Base-by-base conservation (phyloP, 2,888 invertebrate genomes). In the Synanthedon myopaeformis region DNA sequence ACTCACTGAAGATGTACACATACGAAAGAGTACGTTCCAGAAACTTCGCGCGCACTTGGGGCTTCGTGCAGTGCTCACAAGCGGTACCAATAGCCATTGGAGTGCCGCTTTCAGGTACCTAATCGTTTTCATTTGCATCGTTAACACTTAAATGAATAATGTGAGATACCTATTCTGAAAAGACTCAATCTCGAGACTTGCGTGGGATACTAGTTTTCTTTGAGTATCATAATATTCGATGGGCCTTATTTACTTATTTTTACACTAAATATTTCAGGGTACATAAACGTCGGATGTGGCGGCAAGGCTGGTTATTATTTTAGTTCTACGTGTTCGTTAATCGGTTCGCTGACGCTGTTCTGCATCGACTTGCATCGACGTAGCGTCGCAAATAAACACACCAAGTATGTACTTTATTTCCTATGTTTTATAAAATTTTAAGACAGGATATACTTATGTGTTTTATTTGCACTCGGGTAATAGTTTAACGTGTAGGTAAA, bases 1-100 rank as follows among this genome's bases (percentile, higher is more conserved):
- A 96, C 76, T 93, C 95, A 51, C 84, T 96, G 58, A 96, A 96
- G 82, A 94, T 96, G 92, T 96, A 95, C 83, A 94, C 94, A 0
- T 95, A 94, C 74, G 96, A 96, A 78, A 89, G 95, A 57, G 95
- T 96, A 28, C 88, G 95, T 53, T 94, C 95, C 2, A 89, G 95
- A 58, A 94, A 96, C 76, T 96, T 96, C 72, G 94, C 95, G 0
- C 89, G 95, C 53, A 95, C 95, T 1, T 96, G 96, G 96, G 94
- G 95, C 56, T 96, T 94, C 82, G 93, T 96, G 52, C 94, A 95
- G 76, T 94, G 94, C 72, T 94, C 94, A 11, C 96, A 96, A 77
- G 94, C 94, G 13, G 91, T 96, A 67, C 95, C 96, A 6, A 93
- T 94, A 50, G 92, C 94, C 1, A 92, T 96, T 52, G 96, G 96